Percentiles rank a stretch among this genome's conserved stretches.
phyloP scores from a whole-genome alignment of 2,113 vertebrate species.

The Leucopsar rothschildi region DNA sequence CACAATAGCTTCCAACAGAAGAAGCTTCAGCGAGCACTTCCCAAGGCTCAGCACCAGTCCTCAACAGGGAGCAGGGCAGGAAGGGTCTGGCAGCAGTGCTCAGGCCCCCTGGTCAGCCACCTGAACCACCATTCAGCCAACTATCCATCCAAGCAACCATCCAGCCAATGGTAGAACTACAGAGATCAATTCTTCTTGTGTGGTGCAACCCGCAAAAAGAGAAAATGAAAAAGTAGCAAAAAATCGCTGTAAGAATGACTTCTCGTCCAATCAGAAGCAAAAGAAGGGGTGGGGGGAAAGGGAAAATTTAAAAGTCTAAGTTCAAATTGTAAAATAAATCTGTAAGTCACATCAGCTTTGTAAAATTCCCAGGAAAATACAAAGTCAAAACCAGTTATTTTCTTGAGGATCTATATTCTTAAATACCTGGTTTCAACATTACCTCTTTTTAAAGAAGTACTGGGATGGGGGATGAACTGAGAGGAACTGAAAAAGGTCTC shows the following conservation, averaged over 20 bases:
- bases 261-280: background rate
- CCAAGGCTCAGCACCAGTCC: background rate
- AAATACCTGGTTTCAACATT: constrained; percentile 34
- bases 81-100: background rate
- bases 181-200: background rate
- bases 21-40: fast-evolving
- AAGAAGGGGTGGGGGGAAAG: background rate
- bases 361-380: constrained; percentile 21
- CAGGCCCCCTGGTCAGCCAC: background rate
- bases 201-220: background rate
- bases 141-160: background rate
- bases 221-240: background rate
- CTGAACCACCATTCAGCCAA: background rate
- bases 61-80: background rate
- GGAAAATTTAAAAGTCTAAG: background rate
- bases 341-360: background rate
- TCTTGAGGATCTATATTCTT: constrained; percentile 32
- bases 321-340: background rate
- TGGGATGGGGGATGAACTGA: background rate
- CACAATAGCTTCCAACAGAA: background rate
- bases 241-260: background rate
- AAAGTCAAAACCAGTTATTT: constrained; percentile 38
- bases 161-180: background rate
- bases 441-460: background rate
- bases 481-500: constrained; percentile 22